A percentile compares a stretch with the other conserved stretches of the same genome.
phyloP scores from a whole-genome alignment of 2,113 vertebrate species.

The Neogale vison region DNA sequence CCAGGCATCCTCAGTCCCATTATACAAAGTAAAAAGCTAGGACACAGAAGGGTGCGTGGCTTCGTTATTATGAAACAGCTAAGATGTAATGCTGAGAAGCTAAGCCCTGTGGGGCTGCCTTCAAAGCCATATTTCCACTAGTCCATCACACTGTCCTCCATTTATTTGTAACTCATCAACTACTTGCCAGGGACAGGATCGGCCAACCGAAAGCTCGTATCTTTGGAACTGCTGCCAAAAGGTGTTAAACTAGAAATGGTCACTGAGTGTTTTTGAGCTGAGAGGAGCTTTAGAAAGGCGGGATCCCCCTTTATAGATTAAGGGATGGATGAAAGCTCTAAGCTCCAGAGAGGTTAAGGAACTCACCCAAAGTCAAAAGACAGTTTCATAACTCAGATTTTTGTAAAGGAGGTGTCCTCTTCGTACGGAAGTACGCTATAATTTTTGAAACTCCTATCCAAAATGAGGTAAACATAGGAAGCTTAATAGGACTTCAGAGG shows the following conservation, averaged over 20 bases:
- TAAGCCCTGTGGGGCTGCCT: neutral
- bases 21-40: neutral
- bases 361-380: conserved; percentile 59
- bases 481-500: neutral
- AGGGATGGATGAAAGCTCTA: conserved; percentile 36
- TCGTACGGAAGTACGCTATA: neutral
- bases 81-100: neutral
- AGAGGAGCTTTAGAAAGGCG: conserved; percentile 50
- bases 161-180: conserved; percentile 39
- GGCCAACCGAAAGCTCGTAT: neutral
- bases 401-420: neutral
- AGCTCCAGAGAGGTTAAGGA: conserved; percentile 49
- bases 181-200: conserved; percentile 31
- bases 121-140: neutral
- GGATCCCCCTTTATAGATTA: conserved; percentile 44
- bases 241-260: conserved; percentile 45
- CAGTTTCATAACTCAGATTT: neutral
- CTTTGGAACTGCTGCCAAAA: conserved; percentile 53
- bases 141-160: neutral
- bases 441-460: neutral
- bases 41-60: neutral
- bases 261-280: conserved; percentile 44
- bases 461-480: neutral
- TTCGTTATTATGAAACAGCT: neutral
- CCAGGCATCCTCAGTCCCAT: neutral